These are phyloP conservation scores for Drosophila eohydei DNA, from an alignment of 2,888 invertebrate genomes.

Conservation along the genomic window DNA sequence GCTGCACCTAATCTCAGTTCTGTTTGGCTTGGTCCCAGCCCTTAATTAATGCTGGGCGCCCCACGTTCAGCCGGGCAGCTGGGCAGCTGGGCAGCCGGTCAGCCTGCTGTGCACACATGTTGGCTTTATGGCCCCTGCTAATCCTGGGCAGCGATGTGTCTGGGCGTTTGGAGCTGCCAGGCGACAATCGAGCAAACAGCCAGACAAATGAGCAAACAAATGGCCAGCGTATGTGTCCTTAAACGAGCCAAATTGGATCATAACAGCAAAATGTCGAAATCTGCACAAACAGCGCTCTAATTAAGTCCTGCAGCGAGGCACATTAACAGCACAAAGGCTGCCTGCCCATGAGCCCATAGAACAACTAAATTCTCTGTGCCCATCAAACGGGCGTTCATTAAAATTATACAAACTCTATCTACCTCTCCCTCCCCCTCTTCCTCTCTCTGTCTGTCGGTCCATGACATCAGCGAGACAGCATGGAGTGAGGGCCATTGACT, in stretches of 20 bases:
- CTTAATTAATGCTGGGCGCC: slow-evolving; percentile 59
- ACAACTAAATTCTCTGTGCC: slow-evolving; percentile 1
- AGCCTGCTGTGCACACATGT: slow-evolving; percentile 75
- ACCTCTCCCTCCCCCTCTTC: not conserved
- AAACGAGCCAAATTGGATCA: slow-evolving; percentile 76
- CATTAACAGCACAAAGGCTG: slow-evolving; percentile 53
- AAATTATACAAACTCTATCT: slow-evolving; percentile 39
- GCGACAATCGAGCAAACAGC: slow-evolving; percentile 76
- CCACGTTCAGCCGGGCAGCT: not conserved
- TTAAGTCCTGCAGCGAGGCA: slow-evolving; percentile 76
- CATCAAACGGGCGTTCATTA: slow-evolving; percentile 54
- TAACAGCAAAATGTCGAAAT: slow-evolving; percentile 77
- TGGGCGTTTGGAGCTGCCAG: slow-evolving; percentile 48
- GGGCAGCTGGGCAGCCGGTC: slow-evolving; percentile 33
- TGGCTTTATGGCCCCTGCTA: slow-evolving; percentile 69
- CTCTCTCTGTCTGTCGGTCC: not conserved
- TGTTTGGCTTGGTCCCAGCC: slow-evolving; percentile 43
- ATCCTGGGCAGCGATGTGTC: slow-evolving; percentile 67
- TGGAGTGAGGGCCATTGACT: not conserved
- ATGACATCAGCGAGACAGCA: slow-evolving; percentile 51
- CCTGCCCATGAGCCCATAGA: slow-evolving; percentile 20
- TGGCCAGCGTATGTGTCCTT: slow-evolving; percentile 70
- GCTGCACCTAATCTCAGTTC: slow-evolving; percentile 6
- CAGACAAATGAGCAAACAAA: slow-evolving; percentile 79
- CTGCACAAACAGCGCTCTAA: slow-evolving; percentile 81